Base-by-base conservation (phyloP, 2,113 vertebrate species). In the Amazona vittata region DNA sequence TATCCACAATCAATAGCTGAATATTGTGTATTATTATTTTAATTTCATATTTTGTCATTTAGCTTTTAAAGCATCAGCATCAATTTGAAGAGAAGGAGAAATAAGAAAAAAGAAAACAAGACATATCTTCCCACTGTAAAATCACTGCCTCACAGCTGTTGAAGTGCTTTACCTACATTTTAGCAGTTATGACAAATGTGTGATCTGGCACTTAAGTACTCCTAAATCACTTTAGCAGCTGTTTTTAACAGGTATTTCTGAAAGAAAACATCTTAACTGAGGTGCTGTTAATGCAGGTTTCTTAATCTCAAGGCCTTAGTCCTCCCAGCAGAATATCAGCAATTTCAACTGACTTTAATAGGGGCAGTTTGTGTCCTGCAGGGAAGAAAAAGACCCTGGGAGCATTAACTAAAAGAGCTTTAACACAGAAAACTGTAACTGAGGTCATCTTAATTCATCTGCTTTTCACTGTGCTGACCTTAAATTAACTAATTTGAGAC, bases 401-500 rank as follows among this genome's bases (percentile, higher is more conserved):
- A 94, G 12, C 65, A 37, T 92, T 91, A 86, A 93, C 55, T 92
- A 95, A 93, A 95, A 74, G 62, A 95, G 46, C 52, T 94, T 96
- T 90, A 82, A 65, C 31, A 75, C 57, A 80, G 82, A 86, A 96
- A 93, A 71, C 63, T 91, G 78, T 90, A 94, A 86, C 84, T 69
- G 76, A 95, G 63, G 76, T 96, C 62, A 93, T 95, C 83, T 87
- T 91, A 95, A 91, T 94, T 95, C 87, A 94, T 73, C 22, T 94
- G 44, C 84, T 92, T 96, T 93, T 84, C 28, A 86, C 43, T 90
- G 25, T 65, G 29, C 31, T 84, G 79, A 79, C 89, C 93, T 91
- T 88, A 91, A 89, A 89, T 92, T 88, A 94, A 95, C 88, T 82
- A 89, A 93, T 96, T 93, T 92, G 81, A 93, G 91, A 94, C 92